Percentiles rank a stretch among this genome's conserved stretches.
phyloP scores from a whole-genome alignment of 2,888 invertebrate species.

The Dolomedes plantarius region DNA sequence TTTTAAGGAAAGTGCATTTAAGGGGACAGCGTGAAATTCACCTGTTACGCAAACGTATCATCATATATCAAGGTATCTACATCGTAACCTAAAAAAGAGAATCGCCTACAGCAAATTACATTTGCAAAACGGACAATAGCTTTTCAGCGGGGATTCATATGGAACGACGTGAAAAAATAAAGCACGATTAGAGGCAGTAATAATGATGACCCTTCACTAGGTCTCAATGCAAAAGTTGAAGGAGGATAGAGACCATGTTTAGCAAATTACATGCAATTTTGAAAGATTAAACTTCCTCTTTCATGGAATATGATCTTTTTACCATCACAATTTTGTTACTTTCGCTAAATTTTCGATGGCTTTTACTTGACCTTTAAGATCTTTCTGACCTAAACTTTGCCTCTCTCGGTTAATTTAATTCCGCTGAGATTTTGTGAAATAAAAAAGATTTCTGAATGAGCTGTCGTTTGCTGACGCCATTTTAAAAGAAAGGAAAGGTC shows the following conservation, averaged over 20 bases:
- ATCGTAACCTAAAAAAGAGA: neutral
- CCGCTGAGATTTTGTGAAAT: conserved; percentile 23
- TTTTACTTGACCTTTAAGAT: conserved; percentile 6
- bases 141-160: neutral
- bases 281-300: conserved; percentile 20
- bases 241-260: neutral
- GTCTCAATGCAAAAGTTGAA: conserved; percentile 4
- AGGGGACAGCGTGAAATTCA: too few relatives aligned
- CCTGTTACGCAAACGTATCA: too few relatives aligned
- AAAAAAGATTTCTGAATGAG: conserved; percentile 28
- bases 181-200: conserved; percentile 12
- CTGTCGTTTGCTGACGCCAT: conserved; percentile 49
- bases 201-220: conserved; percentile 27
- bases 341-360: conserved; percentile 30
- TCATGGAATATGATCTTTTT: neutral
- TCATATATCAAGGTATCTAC: too few relatives aligned
- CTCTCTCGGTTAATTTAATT: conserved; percentile 46
- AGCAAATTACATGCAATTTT: conserved; percentile 43
- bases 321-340: conserved; percentile 44
- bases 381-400: conserved; percentile 35
- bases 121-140: neutral
- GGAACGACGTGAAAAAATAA: neutral
- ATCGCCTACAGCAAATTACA: neutral
- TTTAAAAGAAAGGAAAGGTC: conserved; percentile 32
- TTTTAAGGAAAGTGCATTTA: too few relatives aligned